Percentiles rank a stretch among this genome's conserved stretches.
Conservation (phyloP, 2,797 vertebrate species). For the Heterohyrax brucei region DNA sequence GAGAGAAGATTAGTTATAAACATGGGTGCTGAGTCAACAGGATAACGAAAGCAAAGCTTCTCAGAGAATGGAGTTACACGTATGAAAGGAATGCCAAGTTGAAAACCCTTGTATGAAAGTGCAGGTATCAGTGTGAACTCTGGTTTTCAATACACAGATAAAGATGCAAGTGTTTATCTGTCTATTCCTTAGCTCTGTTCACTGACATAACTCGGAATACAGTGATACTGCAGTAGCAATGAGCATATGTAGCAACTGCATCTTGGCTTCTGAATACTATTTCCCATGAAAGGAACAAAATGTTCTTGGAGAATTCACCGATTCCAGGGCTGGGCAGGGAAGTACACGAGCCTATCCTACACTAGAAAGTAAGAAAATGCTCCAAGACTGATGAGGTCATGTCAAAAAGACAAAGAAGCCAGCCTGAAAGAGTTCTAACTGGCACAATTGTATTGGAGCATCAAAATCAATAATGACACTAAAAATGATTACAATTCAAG, state of each 20-base stretch:
- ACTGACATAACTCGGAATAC: conserved; percentile 17
- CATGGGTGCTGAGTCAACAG: neutral
- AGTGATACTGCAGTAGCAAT: conserved; percentile 11
- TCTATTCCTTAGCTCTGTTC: neutral
- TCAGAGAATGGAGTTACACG: conserved; percentile 33
- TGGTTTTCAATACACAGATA: neutral
- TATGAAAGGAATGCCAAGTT: conserved; percentile 13
- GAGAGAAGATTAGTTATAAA: neutral
- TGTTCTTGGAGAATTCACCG: conserved; percentile 9
- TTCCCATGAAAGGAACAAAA: conserved; percentile 35
- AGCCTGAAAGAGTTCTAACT: neutral
- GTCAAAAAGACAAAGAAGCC: neutral
- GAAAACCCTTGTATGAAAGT: neutral
- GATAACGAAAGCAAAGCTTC: neutral
- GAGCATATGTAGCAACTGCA: neutral
- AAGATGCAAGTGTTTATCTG: neutral
- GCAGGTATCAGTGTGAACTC: neutral
- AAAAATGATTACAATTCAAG: conserved; percentile 24
- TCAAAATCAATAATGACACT: conserved; percentile 11
- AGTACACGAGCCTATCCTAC: neutral
- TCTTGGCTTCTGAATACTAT: conserved; percentile 39
- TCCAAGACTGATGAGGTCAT: conserved; percentile 21
- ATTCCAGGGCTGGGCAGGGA: conserved; percentile 10
- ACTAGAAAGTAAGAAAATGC: conserved; percentile 28
- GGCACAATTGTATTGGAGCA: conserved; percentile 17